Percentiles rank a stretch among this genome's conserved stretches.
phyloP scores from a whole-genome alignment of 2,113 vertebrate genomes.

The Ailuropoda melanoleuca region DNA sequence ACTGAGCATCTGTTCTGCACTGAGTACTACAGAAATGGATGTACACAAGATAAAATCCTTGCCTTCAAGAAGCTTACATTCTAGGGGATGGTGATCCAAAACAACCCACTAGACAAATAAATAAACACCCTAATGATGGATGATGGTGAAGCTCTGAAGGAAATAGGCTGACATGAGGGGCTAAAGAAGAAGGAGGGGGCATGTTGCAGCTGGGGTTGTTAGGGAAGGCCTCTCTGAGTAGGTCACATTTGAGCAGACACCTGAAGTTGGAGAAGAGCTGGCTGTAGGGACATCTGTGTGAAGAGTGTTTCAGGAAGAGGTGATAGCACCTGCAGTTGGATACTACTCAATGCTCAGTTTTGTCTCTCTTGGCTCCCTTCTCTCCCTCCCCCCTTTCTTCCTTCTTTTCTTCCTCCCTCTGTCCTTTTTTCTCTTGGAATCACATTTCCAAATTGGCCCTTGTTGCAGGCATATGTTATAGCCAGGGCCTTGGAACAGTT shows the following conservation, averaged over 20 bases:
- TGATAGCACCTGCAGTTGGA: no score
- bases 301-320: neutral
- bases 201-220: neutral
- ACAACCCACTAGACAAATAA: neutral
- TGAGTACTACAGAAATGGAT: neutral
- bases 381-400: neutral
- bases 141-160: neutral
- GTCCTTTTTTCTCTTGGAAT: neutral
- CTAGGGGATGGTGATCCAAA: neutral
- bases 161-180: constrained; percentile 23
- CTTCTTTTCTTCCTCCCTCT: neutral
- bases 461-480: neutral
- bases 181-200: neutral
- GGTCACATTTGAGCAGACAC: neutral
- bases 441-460: neutral
- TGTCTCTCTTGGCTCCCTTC: neutral
- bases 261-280: neutral
- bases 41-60: neutral
- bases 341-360: neutral
- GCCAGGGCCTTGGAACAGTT: neutral
- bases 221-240: neutral
- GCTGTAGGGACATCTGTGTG: rapidly evolving
- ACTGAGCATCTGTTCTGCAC: neutral
- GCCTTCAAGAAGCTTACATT: neutral
- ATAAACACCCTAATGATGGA: neutral